phyloP scores from a whole-genome alignment of 2,888 invertebrate genomes.

The Cerceris ruficornis region DNA sequence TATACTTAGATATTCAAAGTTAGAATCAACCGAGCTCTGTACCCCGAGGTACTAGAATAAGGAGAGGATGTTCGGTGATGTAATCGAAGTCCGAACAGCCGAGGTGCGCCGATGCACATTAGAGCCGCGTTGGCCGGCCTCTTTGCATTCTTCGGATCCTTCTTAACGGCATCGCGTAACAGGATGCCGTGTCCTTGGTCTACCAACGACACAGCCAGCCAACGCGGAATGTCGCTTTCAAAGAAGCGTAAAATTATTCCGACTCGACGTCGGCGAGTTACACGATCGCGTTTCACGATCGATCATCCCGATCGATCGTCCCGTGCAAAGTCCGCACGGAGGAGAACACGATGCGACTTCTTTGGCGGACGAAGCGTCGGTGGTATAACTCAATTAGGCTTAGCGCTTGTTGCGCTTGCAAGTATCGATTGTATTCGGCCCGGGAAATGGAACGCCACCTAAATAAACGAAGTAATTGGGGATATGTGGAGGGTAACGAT shows the following conservation, averaged over 20 bases:
- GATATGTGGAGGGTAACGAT: no score
- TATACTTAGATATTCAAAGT: not conserved
- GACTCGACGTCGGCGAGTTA: not conserved
- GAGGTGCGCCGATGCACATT: constrained; percentile 73
- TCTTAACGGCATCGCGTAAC: constrained; percentile 66
- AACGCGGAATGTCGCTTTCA: constrained; percentile 15
- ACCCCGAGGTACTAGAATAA: not conserved
- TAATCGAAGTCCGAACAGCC: constrained; percentile 45
- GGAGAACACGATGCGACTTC: not conserved
- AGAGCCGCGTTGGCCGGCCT: constrained; percentile 75
- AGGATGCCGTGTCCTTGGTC: constrained; percentile 72
- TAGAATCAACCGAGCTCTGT: not conserved
- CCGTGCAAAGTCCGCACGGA: not conserved
- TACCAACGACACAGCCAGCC: constrained; percentile 20
- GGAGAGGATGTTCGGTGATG: constrained; percentile 43
- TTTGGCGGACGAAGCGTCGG: no score
- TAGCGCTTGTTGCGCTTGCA: no score
- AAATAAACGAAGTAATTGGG: no score
- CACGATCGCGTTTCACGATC: not conserved
- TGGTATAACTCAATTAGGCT: no score
- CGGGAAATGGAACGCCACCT: no score
- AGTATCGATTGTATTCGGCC: no score
- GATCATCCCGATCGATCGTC: constrained; percentile 23
- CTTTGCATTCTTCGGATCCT: constrained; percentile 77
- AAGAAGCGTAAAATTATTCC: constrained; percentile 18